Evolutionary conservation across 2,113 vertebrate species (phyloP).

Genomic region (Burhinus bistriatus): DNA sequence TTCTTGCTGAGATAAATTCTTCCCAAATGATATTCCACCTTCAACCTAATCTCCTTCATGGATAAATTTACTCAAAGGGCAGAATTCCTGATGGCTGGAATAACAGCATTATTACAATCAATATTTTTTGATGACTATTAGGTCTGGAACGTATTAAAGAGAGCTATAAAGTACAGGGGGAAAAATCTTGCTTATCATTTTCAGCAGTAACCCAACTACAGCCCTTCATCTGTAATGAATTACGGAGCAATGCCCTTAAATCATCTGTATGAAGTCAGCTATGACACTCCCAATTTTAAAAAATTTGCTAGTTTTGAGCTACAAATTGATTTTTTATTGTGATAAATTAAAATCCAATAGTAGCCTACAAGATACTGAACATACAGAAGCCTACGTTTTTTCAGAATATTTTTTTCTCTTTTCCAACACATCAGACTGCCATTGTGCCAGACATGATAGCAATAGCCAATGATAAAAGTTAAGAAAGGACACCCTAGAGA

Average conservation of each 20-base stretch:
- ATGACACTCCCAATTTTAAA: constrained; percentile 57
- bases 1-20: not conserved
- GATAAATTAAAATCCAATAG: constrained; percentile 73
- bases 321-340: constrained; percentile 69
- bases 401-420: not conserved
- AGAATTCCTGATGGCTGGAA: constrained; percentile 51
- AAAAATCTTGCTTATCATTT: constrained; percentile 3
- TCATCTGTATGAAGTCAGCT: constrained; percentile 41
- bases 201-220: not conserved
- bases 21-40: not conserved
- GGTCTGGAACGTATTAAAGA: not conserved
- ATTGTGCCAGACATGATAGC: not conserved
- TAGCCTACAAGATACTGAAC: constrained; percentile 40
- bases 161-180: not conserved
- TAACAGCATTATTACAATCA: constrained; percentile 39
- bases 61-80: constrained; percentile 27
- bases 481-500: not conserved
- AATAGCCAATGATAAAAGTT: not conserved
- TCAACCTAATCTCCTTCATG: not conserved
- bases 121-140: constrained; percentile 41
- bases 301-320: constrained; percentile 62
- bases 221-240: constrained; percentile 37
- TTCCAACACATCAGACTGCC: not conserved
- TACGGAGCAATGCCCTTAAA: constrained; percentile 43
- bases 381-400: constrained; percentile 4